phyloP scores from a whole-genome alignment of 2,888 invertebrate species.

The Saturnia pavonia region DNA sequence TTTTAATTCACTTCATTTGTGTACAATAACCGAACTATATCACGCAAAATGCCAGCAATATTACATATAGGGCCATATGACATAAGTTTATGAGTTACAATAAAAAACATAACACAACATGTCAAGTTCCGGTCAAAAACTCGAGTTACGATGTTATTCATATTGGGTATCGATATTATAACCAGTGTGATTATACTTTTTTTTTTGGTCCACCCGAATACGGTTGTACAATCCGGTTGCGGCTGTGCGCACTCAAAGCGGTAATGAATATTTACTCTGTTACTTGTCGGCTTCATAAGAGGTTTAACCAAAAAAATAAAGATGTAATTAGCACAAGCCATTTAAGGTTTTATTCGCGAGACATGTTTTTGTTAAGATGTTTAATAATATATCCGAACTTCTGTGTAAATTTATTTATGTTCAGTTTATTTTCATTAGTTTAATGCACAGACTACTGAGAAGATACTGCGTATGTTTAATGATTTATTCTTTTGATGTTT shows the following conservation, averaged over 20 bases:
- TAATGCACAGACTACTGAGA: no score
- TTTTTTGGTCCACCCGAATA: constrained; percentile 36
- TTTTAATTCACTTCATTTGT: no score
- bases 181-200: constrained; percentile 15
- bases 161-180: constrained; percentile 29
- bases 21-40: no score
- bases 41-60: no score
- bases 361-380: constrained; percentile 23
- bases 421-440: neutral
- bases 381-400: constrained; percentile 35
- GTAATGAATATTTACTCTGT: constrained; percentile 62
- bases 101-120: no score
- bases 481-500: no score
- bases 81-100: no score
- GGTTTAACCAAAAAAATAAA: constrained; percentile 32
- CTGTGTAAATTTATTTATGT: constrained; percentile 6
- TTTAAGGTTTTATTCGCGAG: constrained; percentile 30
- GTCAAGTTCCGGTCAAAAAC: no score
- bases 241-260: constrained; percentile 40
- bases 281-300: constrained; percentile 41
- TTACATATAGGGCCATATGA: no score
- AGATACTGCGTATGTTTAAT: no score
- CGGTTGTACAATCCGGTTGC: constrained; percentile 43
- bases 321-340: constrained; percentile 45
- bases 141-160: no score